Percentiles rank a stretch among this genome's conserved stretches.
Conservation (phyloP, 2,113 vertebrate species). For the Lampris incognitus region DNA sequence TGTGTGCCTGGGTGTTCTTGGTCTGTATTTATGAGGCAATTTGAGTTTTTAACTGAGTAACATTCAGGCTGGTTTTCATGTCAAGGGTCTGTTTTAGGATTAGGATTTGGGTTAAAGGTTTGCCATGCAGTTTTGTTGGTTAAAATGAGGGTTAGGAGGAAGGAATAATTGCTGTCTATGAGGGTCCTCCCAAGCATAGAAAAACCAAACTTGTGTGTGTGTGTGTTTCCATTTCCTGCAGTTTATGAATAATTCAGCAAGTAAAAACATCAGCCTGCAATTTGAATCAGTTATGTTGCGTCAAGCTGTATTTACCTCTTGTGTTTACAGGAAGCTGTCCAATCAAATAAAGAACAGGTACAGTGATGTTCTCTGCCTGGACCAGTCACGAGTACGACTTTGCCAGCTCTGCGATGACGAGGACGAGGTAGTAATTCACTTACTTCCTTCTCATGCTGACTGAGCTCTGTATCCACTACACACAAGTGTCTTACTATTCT, state of each 20-base stretch:
- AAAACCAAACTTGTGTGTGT: background rate
- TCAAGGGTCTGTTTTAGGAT: too few species aligned
- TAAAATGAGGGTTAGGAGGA: too few species aligned
- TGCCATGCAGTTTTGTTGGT: too few species aligned
- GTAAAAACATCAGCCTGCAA: background rate
- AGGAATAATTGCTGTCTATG: too few species aligned
- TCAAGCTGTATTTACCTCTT: constrained; percentile 9
- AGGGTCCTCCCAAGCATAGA: too few species aligned
- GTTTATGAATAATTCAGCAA: background rate
- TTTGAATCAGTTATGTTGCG: background rate
- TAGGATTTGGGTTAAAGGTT: too few species aligned
- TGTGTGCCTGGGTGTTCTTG: background rate
- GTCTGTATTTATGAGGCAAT: too few species aligned
- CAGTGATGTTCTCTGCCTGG: constrained; percentile 86
- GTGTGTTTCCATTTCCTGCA: background rate
- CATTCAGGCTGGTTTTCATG: too few species aligned
- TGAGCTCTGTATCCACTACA: background rate
- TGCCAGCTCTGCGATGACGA: constrained; percentile 75
- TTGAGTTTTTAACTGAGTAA: too few species aligned
- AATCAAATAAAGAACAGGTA: constrained; percentile 88
- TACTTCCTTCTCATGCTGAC: background rate
- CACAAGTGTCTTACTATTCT: background rate
- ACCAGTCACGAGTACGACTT: constrained; percentile 83
- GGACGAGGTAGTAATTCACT: constrained; percentile 76
- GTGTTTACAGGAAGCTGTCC: constrained; percentile 74